phyloP scores from a whole-genome alignment of 1,140 invertebrate species.

The Chionoecetes opilio region DNA sequence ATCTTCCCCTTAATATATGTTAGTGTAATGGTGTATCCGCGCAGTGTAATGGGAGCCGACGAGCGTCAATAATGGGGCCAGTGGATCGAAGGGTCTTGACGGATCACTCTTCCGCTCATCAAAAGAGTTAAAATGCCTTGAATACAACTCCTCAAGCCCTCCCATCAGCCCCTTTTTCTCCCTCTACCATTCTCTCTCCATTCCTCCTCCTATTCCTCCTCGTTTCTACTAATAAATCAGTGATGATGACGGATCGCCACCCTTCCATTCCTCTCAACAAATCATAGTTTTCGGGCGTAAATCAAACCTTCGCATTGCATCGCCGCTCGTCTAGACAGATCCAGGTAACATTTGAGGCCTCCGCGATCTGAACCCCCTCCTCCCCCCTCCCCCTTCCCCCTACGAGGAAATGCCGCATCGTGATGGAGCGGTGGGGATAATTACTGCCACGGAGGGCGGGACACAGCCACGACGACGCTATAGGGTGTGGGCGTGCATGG shows the following conservation, averaged over 20 bases:
- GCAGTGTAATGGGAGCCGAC: slow-evolving; percentile 29
- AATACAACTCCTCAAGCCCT: slow-evolving; percentile 40
- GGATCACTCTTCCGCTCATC: neutral
- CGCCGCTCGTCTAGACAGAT: slow-evolving; percentile 65
- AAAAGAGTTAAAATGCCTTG: neutral
- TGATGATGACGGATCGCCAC: slow-evolving; percentile 41
- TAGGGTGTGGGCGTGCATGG: neutral
- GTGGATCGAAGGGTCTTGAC: slow-evolving; percentile 53
- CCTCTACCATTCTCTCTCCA: neutral
- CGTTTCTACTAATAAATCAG: slow-evolving; percentile 37
- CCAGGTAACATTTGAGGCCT: slow-evolving; percentile 55
- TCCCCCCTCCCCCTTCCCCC: no score
- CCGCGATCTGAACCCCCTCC: neutral
- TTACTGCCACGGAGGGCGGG: no score
- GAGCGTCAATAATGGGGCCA: neutral
- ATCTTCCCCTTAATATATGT: slow-evolving; percentile 69
- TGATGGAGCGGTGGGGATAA: neutral
- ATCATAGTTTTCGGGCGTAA: slow-evolving; percentile 46
- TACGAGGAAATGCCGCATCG: neutral
- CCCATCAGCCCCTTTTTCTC: neutral
- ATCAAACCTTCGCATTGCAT: slow-evolving; percentile 63
- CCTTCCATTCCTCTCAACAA: slow-evolving; percentile 63
- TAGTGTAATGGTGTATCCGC: slow-evolving; percentile 55
- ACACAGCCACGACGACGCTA: no score
- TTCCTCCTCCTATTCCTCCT: neutral